Conservation (phyloP, 2,888 invertebrate species). For the Labia minor region DNA sequence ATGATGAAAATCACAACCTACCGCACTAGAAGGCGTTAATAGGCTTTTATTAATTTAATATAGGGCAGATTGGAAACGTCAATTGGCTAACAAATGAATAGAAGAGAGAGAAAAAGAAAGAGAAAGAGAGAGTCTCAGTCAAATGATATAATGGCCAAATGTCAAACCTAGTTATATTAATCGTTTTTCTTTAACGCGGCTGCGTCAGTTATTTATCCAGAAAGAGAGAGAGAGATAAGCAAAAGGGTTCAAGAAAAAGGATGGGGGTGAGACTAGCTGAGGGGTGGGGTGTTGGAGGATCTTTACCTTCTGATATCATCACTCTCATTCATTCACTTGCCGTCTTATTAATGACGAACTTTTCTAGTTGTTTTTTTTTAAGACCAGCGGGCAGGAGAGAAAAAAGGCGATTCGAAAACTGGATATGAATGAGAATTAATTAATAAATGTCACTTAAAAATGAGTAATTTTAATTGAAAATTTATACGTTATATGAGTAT, state of each 20-base stretch:
- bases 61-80: constrained; percentile 7
- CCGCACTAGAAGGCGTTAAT: background rate
- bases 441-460: no score
- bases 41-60: constrained; percentile 8
- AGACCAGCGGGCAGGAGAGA: no score
- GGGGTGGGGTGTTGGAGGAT: no score
- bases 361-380: no score
- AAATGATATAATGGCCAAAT: background rate
- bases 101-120: background rate
- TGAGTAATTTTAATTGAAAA: no score
- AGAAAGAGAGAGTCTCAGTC: background rate
- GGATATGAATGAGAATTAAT: no score
- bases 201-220: background rate
- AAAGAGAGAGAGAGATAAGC: background rate
- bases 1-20: background rate
- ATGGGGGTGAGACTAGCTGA: no score
- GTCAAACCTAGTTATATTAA: background rate
- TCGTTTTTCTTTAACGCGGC: background rate
- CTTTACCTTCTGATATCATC: no score
- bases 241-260: background rate
- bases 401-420: no score
- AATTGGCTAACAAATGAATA: constrained; percentile 4
- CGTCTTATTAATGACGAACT: no score
- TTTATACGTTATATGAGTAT: no score
- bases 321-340: no score